Conservation (phyloP, 2,888 invertebrate genomes). For the Empis livida region DNA sequence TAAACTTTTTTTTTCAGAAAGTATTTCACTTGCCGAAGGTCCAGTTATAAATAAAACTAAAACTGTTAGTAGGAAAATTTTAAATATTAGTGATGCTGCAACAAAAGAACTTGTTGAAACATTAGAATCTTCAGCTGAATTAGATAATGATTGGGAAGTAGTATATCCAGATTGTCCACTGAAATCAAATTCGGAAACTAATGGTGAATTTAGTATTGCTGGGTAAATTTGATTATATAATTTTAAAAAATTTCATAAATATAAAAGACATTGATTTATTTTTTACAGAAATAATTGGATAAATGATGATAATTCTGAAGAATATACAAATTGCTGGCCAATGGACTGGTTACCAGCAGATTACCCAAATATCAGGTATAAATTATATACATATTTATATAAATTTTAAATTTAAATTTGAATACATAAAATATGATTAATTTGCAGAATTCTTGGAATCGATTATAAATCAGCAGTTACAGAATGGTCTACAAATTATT, state of each 20-base stretch:
- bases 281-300: slow-evolving; percentile 23
- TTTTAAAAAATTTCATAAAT: slow-evolving; percentile 8
- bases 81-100: slow-evolving; percentile 31
- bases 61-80: slow-evolving; percentile 10
- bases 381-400: no score
- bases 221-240: slow-evolving; percentile 28
- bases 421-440: no score
- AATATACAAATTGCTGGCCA: slow-evolving; percentile 76
- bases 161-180: slow-evolving; percentile 35
- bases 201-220: slow-evolving; percentile 38
- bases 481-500: slow-evolving; percentile 58
- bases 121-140: slow-evolving; percentile 25
- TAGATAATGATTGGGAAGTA: slow-evolving; percentile 34
- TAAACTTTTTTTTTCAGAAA: no score
- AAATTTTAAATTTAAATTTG: neutral
- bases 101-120: slow-evolving; percentile 35
- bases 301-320: slow-evolving; percentile 28
- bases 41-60: neutral
- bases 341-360: slow-evolving; percentile 86
- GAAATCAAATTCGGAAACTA: slow-evolving; percentile 21
- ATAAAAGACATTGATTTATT: slow-evolving; percentile 5
- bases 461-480: slow-evolving; percentile 80
- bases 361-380: slow-evolving; percentile 48
- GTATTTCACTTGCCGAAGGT: slow-evolving; percentile 4
- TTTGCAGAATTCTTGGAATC: slow-evolving; percentile 67